Percentiles rank a stretch among this genome's conserved stretches.
Conservation (phyloP, 2,888 invertebrate species). For the Antheraea yamamai region DNA sequence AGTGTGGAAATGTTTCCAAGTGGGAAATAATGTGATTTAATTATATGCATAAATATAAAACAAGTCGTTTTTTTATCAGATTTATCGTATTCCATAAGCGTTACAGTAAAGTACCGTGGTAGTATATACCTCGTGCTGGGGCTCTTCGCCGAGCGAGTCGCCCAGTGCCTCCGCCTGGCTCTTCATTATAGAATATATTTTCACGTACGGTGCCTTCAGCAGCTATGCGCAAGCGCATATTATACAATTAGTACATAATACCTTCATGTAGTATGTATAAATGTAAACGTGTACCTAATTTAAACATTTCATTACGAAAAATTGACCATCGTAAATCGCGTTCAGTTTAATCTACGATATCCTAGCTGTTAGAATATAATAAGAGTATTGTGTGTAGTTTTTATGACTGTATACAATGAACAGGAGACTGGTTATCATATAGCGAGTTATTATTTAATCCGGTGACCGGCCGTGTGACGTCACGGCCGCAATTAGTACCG, state of each 20-base stretch:
- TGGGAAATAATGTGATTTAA: neutral
- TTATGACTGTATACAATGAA: neutral
- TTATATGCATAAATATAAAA: neutral
- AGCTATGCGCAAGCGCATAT: constrained; percentile 83
- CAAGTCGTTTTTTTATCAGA: neutral
- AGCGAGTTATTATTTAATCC: neutral
- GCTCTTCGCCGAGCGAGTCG: constrained; percentile 79
- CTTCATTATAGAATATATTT: constrained; percentile 98
- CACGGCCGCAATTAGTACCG: constrained; percentile 5
- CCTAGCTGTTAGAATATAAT: neutral
- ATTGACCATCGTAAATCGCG: neutral
- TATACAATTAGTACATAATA: constrained; percentile 36
- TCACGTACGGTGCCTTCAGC: constrained; percentile 98
- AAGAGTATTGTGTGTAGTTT: neutral
- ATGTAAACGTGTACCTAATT: constrained; percentile 8
- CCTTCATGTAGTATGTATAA: constrained; percentile 4
- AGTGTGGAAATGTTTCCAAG: neutral
- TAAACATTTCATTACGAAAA: neutral
- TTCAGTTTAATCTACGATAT: neutral
- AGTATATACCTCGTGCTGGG: constrained; percentile 70
- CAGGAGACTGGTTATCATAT: constrained; percentile 11
- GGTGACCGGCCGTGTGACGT: constrained; percentile 2
- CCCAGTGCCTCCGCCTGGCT: constrained; percentile 89
- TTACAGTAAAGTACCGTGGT: constrained; percentile 29
- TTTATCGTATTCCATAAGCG: constrained; percentile 40